A percentile compares a stretch with the other conserved stretches of the same genome.
Evolutionary conservation across 2,797 vertebrate species (phyloP).

Genomic region (Sphenodon punctatus): DNA sequence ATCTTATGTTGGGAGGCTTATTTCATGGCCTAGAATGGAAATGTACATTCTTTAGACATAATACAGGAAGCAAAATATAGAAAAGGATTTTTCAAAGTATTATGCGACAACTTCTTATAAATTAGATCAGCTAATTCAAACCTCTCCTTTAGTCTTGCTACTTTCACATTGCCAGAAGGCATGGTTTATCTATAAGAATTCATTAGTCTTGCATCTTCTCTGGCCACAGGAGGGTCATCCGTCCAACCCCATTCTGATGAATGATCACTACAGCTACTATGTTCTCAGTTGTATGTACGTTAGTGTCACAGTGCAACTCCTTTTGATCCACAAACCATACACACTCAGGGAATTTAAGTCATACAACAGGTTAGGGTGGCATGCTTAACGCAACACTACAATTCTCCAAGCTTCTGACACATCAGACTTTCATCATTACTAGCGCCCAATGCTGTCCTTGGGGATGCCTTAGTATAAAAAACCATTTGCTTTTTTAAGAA

Average conservation of each 20-base stretch:
- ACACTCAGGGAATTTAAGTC: neutral
- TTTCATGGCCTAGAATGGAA: neutral
- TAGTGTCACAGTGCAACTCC: too few relatives aligned
- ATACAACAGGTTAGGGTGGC: neutral
- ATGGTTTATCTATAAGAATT: too few relatives aligned
- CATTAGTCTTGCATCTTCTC: too few relatives aligned
- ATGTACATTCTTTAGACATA: neutral
- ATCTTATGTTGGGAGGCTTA: too few relatives aligned
- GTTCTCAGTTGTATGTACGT: too few relatives aligned
- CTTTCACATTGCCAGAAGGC: too few relatives aligned
- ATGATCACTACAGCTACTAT: too few relatives aligned
- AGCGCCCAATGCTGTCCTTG: neutral
- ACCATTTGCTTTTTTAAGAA: neutral
- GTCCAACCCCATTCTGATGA: too few relatives aligned
- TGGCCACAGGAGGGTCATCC: too few relatives aligned
- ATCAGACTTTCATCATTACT: neutral
- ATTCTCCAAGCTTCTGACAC: neutral
- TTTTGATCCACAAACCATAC: neutral
- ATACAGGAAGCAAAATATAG: neutral
- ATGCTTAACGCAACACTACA: neutral
- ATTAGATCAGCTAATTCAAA: conserved; percentile 2
- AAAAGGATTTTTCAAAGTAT: neutral
- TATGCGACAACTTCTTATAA: conserved; percentile 30
- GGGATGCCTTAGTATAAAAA: neutral
- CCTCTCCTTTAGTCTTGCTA: neutral